Evolutionary conservation across 2,113 vertebrate genomes (phyloP), one percentile per base, ranked within the genome.

Genomic region (Heterochromis multidens): DNA sequence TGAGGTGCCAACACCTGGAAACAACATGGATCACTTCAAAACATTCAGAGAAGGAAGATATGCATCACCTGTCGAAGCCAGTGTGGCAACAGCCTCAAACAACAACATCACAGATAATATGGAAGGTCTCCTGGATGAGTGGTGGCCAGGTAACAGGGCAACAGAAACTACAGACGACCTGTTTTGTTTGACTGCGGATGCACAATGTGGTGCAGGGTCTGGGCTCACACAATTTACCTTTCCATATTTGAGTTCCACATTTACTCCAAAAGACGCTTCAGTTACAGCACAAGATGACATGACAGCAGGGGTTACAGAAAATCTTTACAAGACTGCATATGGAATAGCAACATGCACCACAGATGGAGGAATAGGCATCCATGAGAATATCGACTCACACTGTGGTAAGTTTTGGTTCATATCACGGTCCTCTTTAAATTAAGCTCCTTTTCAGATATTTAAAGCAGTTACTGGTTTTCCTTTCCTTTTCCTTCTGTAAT

Each of bases 401-500:
- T 67, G 43, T 9, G 88, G 93, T 94, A 62, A 87, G 91, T 91
- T 63, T 19, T 9, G 21, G 1, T n/a, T 54, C 7, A 21, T 59
- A 43, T 52, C 5, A 11, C 3, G 14, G 3, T 19, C 21, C 2
- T 49, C 27, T 35, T 62, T 23, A 29, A 60, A 21, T 46, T 46
- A 43, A 70, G 23, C 23, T 70, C 27, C 65, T 70, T 14, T 27
- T 70, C 9, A 27, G 40, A 49, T 70, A 25, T 40, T 46, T 70
- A 23, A 46, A 27, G 25, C 4, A 19, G 11, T 49, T 17, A n/a
- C 25, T 56, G 14, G 12, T 16, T 74, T 35, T 54, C 1, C 78
- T 9, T 43, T 80, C 2, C 8, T n/a, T 35, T 52, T 19, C 59
- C 31, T 2, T 52, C 17, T 23, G 10, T 52, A 70, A 25, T 6